phyloP scores from a whole-genome alignment of 2,888 invertebrate species.

The Ichneumoninae sp. region DNA sequence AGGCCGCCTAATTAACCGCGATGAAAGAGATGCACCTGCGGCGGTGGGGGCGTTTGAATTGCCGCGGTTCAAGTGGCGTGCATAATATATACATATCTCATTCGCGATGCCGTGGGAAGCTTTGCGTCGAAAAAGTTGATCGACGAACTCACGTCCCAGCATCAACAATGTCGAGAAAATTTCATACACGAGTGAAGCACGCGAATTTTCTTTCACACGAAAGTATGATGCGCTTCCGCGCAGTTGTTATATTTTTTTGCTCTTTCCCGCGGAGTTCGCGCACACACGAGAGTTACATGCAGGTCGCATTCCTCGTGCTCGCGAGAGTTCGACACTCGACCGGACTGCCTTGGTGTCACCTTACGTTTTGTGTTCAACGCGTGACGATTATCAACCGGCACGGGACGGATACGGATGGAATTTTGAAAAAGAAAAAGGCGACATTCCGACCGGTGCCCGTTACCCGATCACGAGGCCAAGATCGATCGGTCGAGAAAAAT shows the following conservation, averaged over 20 bases:
- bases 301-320: slow-evolving; percentile 56
- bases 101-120: slow-evolving; percentile 52
- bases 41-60: slow-evolving; percentile 26
- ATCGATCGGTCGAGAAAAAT: slow-evolving; percentile 24
- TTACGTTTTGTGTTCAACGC: slow-evolving; percentile 75
- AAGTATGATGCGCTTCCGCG: neutral
- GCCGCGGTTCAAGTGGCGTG: neutral
- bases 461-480: slow-evolving; percentile 45
- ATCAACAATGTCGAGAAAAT: neutral
- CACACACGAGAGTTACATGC: neutral
- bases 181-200: neutral
- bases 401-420: slow-evolving; percentile 61
- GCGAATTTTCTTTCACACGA: slow-evolving; percentile 5
- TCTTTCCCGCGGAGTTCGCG: neutral
- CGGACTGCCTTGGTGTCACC: slow-evolving; percentile 75
- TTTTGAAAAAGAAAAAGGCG: slow-evolving; percentile 42
- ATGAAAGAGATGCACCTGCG: slow-evolving; percentile 43
- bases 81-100: slow-evolving; percentile 17
- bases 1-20: slow-evolving; percentile 64
- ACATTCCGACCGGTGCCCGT: slow-evolving; percentile 41
- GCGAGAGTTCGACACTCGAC: slow-evolving; percentile 65
- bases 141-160: neutral
- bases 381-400: slow-evolving; percentile 73
- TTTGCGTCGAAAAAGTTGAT: slow-evolving; percentile 10
- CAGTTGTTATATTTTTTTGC: neutral